Percentiles rank a stretch among this genome's conserved stretches.
phyloP scores from a whole-genome alignment of 2,113 vertebrate species.

The Terrapene triunguis region DNA sequence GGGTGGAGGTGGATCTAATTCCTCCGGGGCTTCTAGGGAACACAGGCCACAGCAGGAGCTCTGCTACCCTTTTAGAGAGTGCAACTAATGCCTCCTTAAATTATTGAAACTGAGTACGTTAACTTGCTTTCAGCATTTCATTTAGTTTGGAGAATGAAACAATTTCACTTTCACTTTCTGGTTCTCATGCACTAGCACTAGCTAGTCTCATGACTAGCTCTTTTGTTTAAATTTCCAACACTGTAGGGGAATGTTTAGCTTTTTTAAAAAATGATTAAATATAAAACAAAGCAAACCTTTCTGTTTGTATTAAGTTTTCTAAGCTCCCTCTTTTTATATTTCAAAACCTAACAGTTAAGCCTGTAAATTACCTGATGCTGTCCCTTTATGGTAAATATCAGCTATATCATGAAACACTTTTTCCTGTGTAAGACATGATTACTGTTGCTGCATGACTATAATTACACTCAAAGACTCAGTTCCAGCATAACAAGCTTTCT shows the following conservation, averaged over 20 bases:
- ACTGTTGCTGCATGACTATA: constrained; percentile 18
- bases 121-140: not conserved
- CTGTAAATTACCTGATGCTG: not conserved
- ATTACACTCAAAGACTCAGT: constrained; percentile 11
- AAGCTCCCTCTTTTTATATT: not conserved
- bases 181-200: constrained; percentile 13
- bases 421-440: constrained; percentile 26
- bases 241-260: not conserved
- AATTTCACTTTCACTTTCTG: not conserved
- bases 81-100: not conserved
- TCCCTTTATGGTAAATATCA: not conserved
- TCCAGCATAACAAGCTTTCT: constrained; percentile 25
- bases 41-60: not conserved
- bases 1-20: not conserved
- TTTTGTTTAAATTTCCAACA: not conserved
- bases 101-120: constrained; percentile 12
- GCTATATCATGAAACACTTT: constrained; percentile 14
- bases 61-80: not conserved
- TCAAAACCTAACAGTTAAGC: not conserved
- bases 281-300: not conserved
- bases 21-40: not conserved
- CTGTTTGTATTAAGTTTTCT: not conserved
- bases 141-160: not conserved
- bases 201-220: not conserved
- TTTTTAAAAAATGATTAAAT: not conserved